Evolutionary conservation across 2,113 vertebrate species (phyloP).

Genomic region (Ochotona curzoniae): DNA sequence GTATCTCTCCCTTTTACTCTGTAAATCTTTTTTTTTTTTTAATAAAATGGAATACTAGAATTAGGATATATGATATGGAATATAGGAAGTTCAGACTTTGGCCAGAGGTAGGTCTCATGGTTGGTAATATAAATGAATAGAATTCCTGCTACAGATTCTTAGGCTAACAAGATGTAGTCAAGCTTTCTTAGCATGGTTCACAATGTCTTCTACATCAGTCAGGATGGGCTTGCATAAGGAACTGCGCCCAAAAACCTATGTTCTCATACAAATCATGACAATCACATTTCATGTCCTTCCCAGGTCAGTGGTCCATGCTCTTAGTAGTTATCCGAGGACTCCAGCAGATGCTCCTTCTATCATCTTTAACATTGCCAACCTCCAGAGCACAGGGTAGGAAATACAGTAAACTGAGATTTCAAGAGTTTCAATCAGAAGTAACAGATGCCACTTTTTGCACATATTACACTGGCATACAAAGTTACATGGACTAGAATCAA

Average conservation of each 20-base stretch:
- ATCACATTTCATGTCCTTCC: neutral
- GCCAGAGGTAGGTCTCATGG: neutral
- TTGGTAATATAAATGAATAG: neutral
- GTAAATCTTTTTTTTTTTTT: neutral
- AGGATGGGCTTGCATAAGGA: neutral
- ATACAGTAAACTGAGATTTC: neutral
- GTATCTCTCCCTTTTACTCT: too few relatives aligned
- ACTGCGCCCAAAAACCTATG: neutral
- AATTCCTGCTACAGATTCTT: neutral
- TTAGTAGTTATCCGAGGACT: fast-evolving
- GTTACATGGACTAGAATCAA: neutral
- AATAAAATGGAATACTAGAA: neutral
- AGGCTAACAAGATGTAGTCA: neutral
- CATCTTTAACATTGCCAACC: neutral
- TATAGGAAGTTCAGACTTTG: neutral
- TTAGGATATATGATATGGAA: neutral
- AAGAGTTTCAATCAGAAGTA: neutral
- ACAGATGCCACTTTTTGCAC: neutral
- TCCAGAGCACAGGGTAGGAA: neutral
- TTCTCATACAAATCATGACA: neutral
- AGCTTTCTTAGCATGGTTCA: neutral
- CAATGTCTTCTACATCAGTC: neutral
- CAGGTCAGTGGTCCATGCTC: fast-evolving
- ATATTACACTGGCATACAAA: neutral
- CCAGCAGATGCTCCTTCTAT: too few relatives aligned